Evolutionary conservation across 2,888 invertebrate species (phyloP), one percentile per base, ranked within the genome.

Genomic region (Drosophila anomalata): DNA sequence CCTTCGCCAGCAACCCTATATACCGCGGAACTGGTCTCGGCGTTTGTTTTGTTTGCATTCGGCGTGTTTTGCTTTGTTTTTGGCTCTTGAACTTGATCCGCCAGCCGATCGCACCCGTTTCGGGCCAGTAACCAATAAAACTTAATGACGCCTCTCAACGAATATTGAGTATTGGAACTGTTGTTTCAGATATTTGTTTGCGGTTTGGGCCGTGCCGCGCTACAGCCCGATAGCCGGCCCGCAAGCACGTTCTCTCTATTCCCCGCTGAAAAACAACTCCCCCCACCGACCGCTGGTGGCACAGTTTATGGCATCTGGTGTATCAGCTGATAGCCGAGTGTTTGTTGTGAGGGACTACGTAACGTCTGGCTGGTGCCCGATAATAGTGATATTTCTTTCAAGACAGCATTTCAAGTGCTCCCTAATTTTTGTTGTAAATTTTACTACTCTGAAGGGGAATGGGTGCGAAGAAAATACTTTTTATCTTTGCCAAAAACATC

Each of bases 81-180:
- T 22, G 9, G 20, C 51, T 39, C 5, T 22, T 22, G 17, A 44
- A 44, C 44, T 44, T 22, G 44, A 42, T 42, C 42, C 20, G 11
- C 20, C 17, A 42, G 2, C 7, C 20, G 42, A 42, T 17, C 61
- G 22, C 48, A 63, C 51, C 56, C 57, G 57, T n/a, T 53, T 65
- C 41, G 51, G 50, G 60, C 56, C 61, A 61, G 77, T 82, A 73
- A 58, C 56, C 61, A 61, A 79, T 80, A 73, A 77, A 78, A 60
- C 55, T 78, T 65, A 63, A 72, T 75, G 48, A 54, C 51, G 65
- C 29, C 55, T 54, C 63, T 57, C 56, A 61, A 73, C 76, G 62
- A 76, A 78, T 73, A 75, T 75, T 77, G 62, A 75, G 76, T 73
- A 72, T 75, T 54, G 22, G 71, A 57, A 41, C 7, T 42, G 29